Base-by-base conservation (phyloP, 92 coral and sea anemone genomes). In the Bergia sp. region DNA sequence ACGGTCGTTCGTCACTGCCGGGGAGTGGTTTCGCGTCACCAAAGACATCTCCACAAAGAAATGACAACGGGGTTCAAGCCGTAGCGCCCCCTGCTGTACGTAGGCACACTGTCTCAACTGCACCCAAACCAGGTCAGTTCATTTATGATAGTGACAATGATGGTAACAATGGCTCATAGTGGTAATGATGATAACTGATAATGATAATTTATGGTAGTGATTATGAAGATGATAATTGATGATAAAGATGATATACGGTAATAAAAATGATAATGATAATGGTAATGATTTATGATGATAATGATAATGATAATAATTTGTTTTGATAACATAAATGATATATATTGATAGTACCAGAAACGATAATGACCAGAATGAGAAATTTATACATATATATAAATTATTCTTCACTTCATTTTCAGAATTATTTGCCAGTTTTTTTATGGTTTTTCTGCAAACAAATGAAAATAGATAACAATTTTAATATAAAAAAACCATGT, bases 101-200 rank as follows among this genome's bases (percentile, higher is more conserved):
- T 13, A 84, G 79, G 47, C 87, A 45, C 20, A 84, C 79, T 23
- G 79, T 84, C 58, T 84, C 87, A 21, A 84, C 65, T 1, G 65
- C 67, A 29, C 49, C 79, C 42, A 84, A 73, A 84, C 87, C 79
- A 84, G 87, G 87, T 84, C 8, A 84, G 79, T 12, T 53, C 7
- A 8, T 1, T 45, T 45, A 18, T 81, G 85, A 50, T 53, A 23
- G 15, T 80, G 23, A 21, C n/a, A 7, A 13, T 79, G 55, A 5
- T 80, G 67, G n/a, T 47, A 10, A 37, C 29, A 53, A 20, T 43
- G 50, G 7, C 49, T 29, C 4, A 4, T 15, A 20, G 5, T 43
- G 82, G 1, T 79, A 12, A 5, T 37, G 47, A 0, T 79, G 10
- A 18, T 15, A 2, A 38, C 1, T 8, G 0, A 47, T 50, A 39